phyloP scores from a whole-genome alignment of 2,113 vertebrate genomes.

The Formicarius rufipectus region DNA sequence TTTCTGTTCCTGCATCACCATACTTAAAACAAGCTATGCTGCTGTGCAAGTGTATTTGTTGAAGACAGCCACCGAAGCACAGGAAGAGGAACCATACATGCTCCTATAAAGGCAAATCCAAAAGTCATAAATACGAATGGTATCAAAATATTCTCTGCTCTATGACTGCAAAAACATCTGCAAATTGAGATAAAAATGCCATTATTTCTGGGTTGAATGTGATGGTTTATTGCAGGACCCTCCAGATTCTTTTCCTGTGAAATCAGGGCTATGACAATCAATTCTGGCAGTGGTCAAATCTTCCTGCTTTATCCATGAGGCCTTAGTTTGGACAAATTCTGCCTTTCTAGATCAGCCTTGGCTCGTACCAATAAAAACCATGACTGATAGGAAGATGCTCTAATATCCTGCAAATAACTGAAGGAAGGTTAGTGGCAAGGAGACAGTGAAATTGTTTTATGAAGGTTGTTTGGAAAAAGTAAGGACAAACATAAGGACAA shows the following conservation, averaged over 20 bases:
- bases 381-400: background rate
- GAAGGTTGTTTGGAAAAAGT: background rate
- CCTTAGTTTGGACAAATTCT: background rate
- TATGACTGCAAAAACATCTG: background rate
- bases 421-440: background rate
- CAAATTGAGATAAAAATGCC: background rate
- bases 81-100: background rate
- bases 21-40: background rate
- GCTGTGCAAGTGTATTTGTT: background rate
- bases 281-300: background rate
- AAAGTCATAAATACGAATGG: background rate
- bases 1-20: background rate
- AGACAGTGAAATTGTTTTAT: background rate
- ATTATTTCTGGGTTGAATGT: background rate
- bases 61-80: background rate
- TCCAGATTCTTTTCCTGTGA: background rate
- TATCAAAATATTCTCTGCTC: background rate
- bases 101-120: background rate
- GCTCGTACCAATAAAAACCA: background rate
- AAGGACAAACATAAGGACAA: background rate
- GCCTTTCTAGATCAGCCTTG: background rate
- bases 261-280: background rate
- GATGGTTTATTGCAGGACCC: background rate
- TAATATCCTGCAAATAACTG: background rate
- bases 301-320: background rate